These are phyloP conservation scores for Ursus arctos DNA, from an alignment of 2,113 vertebrate species.

Conservation along the genomic window DNA sequence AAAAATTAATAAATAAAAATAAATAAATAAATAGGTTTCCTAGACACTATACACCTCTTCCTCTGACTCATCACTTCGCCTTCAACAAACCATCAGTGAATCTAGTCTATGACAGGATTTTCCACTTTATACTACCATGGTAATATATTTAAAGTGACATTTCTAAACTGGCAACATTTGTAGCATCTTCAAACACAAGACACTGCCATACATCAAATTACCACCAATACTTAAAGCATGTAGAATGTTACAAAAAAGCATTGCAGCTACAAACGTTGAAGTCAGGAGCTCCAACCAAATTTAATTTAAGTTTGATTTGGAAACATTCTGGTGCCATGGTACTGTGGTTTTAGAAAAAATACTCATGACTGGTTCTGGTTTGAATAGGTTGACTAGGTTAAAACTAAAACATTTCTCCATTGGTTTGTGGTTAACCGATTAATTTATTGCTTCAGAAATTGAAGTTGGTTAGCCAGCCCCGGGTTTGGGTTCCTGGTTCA, in stretches of 20 bases:
- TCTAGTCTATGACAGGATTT: not conserved
- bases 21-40: not conserved
- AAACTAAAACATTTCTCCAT: not conserved
- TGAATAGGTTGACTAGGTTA: not conserved
- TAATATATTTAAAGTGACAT: not conserved
- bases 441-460: not conserved
- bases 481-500: not conserved
- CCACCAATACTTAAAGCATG: not conserved
- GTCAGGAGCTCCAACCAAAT: not conserved
- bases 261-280: not conserved
- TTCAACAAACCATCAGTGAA: not conserved
- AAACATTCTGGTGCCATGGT: not conserved
- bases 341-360: not conserved
- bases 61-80: not conserved
- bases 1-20: too few relatives aligned
- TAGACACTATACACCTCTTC: rapidly evolving
- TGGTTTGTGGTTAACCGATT: slow-evolving; percentile 27
- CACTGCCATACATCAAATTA: not conserved
- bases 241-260: not conserved
- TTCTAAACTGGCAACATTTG: not conserved
- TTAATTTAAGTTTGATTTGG: not conserved
- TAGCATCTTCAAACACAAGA: not conserved
- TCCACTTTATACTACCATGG: not conserved
- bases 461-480: not conserved
- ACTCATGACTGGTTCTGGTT: not conserved